Evolutionary conservation across 2,113 vertebrate genomes (phyloP), one percentile per base, ranked within the genome.

Genomic region (Myocastor coypus): DNA sequence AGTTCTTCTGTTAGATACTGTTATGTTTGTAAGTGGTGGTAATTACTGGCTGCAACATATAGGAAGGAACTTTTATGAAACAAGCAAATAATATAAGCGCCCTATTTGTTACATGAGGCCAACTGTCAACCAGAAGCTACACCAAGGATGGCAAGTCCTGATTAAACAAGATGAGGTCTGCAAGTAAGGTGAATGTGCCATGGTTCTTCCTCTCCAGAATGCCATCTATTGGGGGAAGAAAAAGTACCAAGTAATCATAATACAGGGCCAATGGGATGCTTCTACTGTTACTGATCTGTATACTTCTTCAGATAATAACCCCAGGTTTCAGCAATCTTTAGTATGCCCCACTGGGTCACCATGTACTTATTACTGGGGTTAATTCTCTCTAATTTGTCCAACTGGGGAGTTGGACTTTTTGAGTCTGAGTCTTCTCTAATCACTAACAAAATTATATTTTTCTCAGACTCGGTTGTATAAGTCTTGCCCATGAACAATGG

Each of bases 401-500:
- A 77, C 52, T 64, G 84, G 5, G 59, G 32, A 32, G 17, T 57
- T 64, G 19, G 46, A 20, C 55, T 55, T 73, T 94, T 73, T 69
- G 68, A 55, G n/a, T 9, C 89, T 12, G 73, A 77, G 16, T 80
- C 7, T 85, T 22, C 82, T 87, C 32, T 94, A 91, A 89, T 96
- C 86, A 91, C 81, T 80, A 89, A 83, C 46, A 57, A 69, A 93
- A 71, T 75, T 55, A 7, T 93, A 42, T 86, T 87, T 92, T 10
- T 66, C n/a, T 34, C 42, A 91, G 42, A 83, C 42, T 85, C 37
- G 68, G 11, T 89, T 26, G 68, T 46, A 88, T 87, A 80, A 89
- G 89, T 13, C 42, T 81, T 17, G 80, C 37, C 68, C 83, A 8
- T 87, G 66, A 96, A 86, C 11, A 83, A 77, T 13, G 30, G 84